Base-by-base conservation (phyloP, 2,888 invertebrate species). In the Sminthurides aquaticus region DNA sequence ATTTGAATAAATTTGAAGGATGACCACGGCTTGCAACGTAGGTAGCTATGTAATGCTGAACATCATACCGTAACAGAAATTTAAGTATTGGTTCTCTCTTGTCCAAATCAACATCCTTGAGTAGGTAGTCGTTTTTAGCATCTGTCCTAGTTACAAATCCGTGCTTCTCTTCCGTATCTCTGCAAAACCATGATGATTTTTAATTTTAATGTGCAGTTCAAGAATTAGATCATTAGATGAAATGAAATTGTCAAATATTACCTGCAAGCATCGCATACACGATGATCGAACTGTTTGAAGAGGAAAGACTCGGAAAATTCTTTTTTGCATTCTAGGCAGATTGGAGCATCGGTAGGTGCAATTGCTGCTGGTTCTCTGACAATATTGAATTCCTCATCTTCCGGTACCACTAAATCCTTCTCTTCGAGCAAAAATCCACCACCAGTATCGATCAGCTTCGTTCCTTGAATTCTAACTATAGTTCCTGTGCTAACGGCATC, bases 61-160 rank as follows among this genome's bases (percentile, higher is more conserved):
- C n/a, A 29, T 3, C 43, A 43, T 0, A 65, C 64, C 58, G 58
- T 22, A 64, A 20, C n/a, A 69, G 28, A 79, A 83, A 95, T 76
- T 89, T 90, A 68, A 98, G 81, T 48, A 85, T 79, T 22, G 95
- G 96, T 77, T 89, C 87, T 60, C 97, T 83, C 78, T 84, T 84
- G 79, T 97, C 96, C 66, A 98, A 83, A 82, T 99, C 98, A 77
- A 88, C 89, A 80, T 97, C 97, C 79, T 92, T 92, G 62, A 99
- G 82, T 63, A 98, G 81, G 80, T 88, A 99, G 76, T 86, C 86
- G 62, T 84, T 85, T 79, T 92, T 92, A 0, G 96, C 97, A 79
- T 96, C 95, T 1, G 96, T 94, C 80, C 88, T 89, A 48, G 97
- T 91, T n/a, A 99, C 87, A 56, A 98, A 82, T 48, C 85, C 81